Conservation (phyloP, 2,888 invertebrate species). For the Lagria hirta region DNA sequence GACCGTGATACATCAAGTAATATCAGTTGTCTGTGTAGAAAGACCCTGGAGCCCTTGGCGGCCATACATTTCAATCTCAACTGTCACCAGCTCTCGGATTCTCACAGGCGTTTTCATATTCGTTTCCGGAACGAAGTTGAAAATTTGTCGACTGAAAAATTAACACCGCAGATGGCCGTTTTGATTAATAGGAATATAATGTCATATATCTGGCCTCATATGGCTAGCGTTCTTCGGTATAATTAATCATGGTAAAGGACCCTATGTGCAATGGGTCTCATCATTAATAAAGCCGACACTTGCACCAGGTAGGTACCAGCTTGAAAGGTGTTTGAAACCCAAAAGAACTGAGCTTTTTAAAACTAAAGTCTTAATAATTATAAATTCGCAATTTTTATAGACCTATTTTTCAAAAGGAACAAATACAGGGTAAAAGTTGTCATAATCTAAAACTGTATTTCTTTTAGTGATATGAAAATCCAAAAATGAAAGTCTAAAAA, state of each 20-base stretch:
- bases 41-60: constrained; percentile 49
- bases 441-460: too few species aligned
- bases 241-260: constrained; percentile 47
- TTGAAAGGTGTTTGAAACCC: constrained; percentile 13
- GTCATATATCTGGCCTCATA: constrained; percentile 49
- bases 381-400: too few species aligned
- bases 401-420: too few species aligned
- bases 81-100: constrained; percentile 46
- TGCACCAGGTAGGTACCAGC: constrained; percentile 17
- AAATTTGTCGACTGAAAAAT: constrained; percentile 19
- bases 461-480: too few species aligned
- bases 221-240: constrained; percentile 41
- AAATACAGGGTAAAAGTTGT: too few species aligned
- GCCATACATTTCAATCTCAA: constrained; percentile 55
- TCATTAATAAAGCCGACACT: constrained; percentile 49
- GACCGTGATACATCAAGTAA: constrained; percentile 57
- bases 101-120: constrained; percentile 18
- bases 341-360: too few species aligned
- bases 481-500: too few species aligned
- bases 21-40: constrained; percentile 54
- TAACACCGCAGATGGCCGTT: constrained; percentile 22
- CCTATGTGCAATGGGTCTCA: constrained; percentile 43
- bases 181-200: constrained; percentile 49
- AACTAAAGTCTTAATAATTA: too few species aligned
- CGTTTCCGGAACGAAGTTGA: constrained; percentile 16